Evolutionary conservation across 2,113 vertebrate species (phyloP).

Genomic region (Rhodinocichla rosea): DNA sequence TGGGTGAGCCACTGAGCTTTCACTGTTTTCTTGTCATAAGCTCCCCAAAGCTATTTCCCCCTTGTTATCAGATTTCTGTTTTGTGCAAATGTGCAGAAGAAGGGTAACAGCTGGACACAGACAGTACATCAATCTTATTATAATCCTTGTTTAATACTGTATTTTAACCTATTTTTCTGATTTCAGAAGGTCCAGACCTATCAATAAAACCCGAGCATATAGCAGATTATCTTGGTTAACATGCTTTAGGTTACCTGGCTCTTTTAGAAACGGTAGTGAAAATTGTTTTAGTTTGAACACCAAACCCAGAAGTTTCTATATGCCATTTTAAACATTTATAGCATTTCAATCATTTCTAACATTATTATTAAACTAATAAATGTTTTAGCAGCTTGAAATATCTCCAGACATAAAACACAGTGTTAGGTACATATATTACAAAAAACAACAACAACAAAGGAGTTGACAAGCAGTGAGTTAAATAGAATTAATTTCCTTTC

Average conservation of each 20-base stretch:
- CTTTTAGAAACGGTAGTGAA: not conserved
- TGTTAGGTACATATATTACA: constrained; percentile 25
- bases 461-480: constrained; percentile 52
- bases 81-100: not conserved
- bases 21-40: not conserved
- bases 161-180: constrained; percentile 17
- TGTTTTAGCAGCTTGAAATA: constrained; percentile 59
- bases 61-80: not conserved
- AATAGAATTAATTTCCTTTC: constrained; percentile 58
- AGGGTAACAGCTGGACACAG: not conserved
- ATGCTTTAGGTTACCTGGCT: not conserved
- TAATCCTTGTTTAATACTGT: not conserved
- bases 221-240: constrained; percentile 4
- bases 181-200: constrained; percentile 6
- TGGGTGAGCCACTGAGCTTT: not conserved
- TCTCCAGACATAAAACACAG: constrained; percentile 19
- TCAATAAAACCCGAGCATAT: not conserved
- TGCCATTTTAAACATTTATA: constrained; percentile 32
- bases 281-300: constrained; percentile 10
- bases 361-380: constrained; percentile 42
- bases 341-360: constrained; percentile 40
- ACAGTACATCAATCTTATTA: not conserved
- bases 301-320: not conserved
- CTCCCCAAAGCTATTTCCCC: not conserved
- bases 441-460: constrained; percentile 51